Conservation (phyloP, 1,140 invertebrate species). For the Coelopa frigida region DNA sequence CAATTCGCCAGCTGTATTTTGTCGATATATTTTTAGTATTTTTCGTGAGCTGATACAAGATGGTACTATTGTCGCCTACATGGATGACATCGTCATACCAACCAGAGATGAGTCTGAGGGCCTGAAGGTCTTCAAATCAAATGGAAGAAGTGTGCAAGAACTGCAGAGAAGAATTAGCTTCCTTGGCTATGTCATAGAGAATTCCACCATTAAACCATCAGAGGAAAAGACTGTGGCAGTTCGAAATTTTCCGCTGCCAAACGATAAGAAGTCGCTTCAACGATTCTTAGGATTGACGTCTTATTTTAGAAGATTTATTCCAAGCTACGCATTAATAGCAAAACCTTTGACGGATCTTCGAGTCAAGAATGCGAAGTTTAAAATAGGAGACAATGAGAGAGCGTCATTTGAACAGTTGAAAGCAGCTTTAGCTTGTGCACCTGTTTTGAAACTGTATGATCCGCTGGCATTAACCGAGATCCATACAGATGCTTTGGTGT, state of each 20-base stretch:
- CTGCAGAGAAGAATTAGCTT: conserved; percentile 19
- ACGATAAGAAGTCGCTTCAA: conserved; percentile 13
- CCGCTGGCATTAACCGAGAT: conserved; percentile 7
- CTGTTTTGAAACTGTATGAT: conserved; percentile 14
- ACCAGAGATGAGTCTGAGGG: background rate
- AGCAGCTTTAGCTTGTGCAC: background rate
- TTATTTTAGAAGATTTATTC: conserved; percentile 24
- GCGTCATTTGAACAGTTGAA: conserved; percentile 13
- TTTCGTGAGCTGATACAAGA: conserved; percentile 1
- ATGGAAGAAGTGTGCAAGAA: conserved; percentile 18
- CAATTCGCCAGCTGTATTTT: conserved; percentile 38
- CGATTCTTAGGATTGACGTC: conserved; percentile 20
- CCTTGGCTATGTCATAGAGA: conserved; percentile 17
- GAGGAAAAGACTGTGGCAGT: conserved; percentile 18
- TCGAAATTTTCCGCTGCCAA: conserved; percentile 12
- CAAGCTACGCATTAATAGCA: conserved; percentile 15
- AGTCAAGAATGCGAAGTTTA: conserved; percentile 22
- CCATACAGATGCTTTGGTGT: conserved; percentile 22
- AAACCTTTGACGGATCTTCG: conserved; percentile 21
- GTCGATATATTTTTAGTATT: conserved; percentile 34
- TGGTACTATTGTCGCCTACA: background rate
- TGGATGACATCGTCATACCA: conserved; percentile 9
- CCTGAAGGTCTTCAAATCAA: conserved; percentile 36
- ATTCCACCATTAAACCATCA: conserved; percentile 15
- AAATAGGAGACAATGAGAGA: conserved; percentile 1